Evolutionary conservation across 2,888 invertebrate genomes (phyloP).

Genomic region (Meliscaeva auricollis): DNA sequence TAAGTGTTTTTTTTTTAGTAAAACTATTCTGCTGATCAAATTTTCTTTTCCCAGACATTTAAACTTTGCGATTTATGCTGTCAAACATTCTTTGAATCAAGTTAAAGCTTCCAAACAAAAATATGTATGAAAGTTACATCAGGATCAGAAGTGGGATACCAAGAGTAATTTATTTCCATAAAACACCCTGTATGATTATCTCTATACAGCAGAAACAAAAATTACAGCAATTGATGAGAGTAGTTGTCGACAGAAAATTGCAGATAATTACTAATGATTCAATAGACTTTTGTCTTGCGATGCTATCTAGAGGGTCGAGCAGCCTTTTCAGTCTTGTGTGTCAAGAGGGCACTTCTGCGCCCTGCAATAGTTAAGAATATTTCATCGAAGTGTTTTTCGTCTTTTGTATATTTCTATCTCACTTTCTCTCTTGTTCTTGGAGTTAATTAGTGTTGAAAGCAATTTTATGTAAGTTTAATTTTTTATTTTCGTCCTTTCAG

Average conservation of each 20-base stretch:
- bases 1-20: too few relatives aligned
- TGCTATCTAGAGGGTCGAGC: background rate
- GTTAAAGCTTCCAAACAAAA: too few relatives aligned
- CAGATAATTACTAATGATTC: conserved; percentile 71
- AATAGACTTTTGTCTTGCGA: conserved; percentile 57
- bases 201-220: background rate
- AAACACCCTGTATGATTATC: conserved; percentile 11
- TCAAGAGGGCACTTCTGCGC: conserved; percentile 30
- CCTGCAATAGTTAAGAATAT: conserved; percentile 6
- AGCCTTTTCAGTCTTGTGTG: conserved; percentile 32
- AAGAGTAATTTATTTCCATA: background rate
- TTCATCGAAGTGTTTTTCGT: conserved; percentile 43
- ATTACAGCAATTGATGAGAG: conserved; percentile 56
- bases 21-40: too few relatives aligned
- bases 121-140: background rate
- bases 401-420: background rate
- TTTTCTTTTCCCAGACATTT: too few relatives aligned
- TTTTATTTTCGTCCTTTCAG: background rate
- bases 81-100: too few relatives aligned
- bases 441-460: conserved; percentile 70
- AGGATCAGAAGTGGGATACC: background rate
- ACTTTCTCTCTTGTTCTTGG: conserved; percentile 4
- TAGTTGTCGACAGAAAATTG: conserved; percentile 53
- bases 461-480: conserved; percentile 36
- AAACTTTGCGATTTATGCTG: too few relatives aligned